A percentile compares a stretch with the other conserved stretches of the same genome.
Conservation (phyloP, 2,113 vertebrate genomes). For the Athene cunicularia region DNA sequence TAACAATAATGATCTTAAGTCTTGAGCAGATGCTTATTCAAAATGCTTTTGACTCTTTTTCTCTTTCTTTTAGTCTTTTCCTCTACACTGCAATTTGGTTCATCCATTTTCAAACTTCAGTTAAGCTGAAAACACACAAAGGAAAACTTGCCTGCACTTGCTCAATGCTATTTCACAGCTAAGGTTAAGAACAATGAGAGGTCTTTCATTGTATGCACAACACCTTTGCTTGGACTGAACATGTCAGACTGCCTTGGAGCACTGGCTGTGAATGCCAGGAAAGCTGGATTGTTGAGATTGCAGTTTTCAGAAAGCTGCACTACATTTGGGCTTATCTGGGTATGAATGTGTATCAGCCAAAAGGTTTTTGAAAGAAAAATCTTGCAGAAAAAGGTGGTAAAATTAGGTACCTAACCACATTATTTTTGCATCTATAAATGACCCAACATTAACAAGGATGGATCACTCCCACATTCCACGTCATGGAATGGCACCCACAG, state of each 20-base stretch:
- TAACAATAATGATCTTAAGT: not conserved
- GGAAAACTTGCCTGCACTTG: constrained; percentile 43
- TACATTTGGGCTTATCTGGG: not conserved
- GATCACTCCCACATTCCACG: not conserved
- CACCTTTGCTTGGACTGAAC: constrained; percentile 40
- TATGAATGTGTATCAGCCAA: not conserved
- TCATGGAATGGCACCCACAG: not conserved
- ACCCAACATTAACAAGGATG: not conserved
- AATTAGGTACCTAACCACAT: not conserved
- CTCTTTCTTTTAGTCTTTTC: not conserved
- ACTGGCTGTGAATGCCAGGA: constrained; percentile 27
- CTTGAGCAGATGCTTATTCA: not conserved
- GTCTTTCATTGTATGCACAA: constrained; percentile 20
- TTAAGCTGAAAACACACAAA: constrained; percentile 38
- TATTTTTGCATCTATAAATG: constrained; percentile 22
- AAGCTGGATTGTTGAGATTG: not conserved
- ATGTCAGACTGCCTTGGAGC: constrained; percentile 40
- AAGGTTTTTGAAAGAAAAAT: not conserved
- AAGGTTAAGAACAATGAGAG: constrained; percentile 50
- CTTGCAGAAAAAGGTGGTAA: not conserved
- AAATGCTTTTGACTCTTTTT: not conserved
- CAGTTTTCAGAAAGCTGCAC: not conserved
- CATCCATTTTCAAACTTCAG: not conserved
- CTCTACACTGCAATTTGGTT: not conserved
- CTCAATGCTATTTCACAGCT: not conserved